These are phyloP conservation scores for Yoshiicerus persimilis DNA, from an alignment of 1,140 invertebrate genomes.

Conservation along the genomic window DNA sequence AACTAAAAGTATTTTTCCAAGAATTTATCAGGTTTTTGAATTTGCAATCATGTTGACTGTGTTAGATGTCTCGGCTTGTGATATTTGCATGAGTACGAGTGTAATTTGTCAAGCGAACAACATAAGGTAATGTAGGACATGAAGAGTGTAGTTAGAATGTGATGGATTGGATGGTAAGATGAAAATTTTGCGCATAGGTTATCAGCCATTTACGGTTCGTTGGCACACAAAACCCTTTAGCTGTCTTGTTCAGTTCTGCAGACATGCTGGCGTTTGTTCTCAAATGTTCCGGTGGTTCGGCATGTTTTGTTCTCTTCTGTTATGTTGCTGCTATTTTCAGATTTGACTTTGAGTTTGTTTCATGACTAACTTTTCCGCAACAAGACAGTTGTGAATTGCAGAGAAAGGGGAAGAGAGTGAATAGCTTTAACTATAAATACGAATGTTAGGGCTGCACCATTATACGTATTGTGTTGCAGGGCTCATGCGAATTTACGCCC, in stretches of 20 bases:
- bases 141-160: not conserved
- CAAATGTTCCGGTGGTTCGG: not conserved
- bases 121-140: not conserved
- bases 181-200: slow-evolving; percentile 4
- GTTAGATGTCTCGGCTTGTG: too few species aligned
- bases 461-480: too few species aligned
- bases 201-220: slow-evolving; percentile 14
- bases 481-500: too few species aligned
- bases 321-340: not conserved
- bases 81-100: not conserved
- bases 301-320: not conserved
- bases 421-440: not conserved
- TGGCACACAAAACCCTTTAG: slow-evolving; percentile 3
- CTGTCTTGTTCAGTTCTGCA: not conserved
- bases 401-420: not conserved
- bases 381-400: too few species aligned
- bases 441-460: too few species aligned
- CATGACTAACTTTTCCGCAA: not conserved
- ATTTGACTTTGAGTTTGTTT: not conserved
- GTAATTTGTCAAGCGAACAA: not conserved
- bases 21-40: too few species aligned
- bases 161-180: not conserved
- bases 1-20: too few species aligned
- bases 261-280: slow-evolving; percentile 16
- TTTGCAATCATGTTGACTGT: too few species aligned